Conservation (phyloP, 2,888 invertebrate species). For the Pegoplata infirma region DNA sequence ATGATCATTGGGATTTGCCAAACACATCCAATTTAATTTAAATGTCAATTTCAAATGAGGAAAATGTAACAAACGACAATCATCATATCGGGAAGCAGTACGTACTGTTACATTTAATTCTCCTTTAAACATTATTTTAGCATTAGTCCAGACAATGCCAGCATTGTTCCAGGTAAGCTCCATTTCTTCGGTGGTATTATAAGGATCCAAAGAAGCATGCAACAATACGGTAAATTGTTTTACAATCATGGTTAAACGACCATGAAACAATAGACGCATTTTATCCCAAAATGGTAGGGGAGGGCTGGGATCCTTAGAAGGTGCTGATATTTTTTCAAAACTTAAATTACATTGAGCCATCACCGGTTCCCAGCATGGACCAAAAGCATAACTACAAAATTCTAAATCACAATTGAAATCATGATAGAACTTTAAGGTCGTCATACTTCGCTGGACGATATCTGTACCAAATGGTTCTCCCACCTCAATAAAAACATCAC, state of each 20-base stretch:
- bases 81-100: slow-evolving; percentile 99
- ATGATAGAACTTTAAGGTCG: slow-evolving; percentile 97
- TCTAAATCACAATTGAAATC: slow-evolving; percentile 96
- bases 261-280: slow-evolving; percentile 93
- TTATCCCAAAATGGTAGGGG: slow-evolving; percentile 99
- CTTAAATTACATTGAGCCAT: slow-evolving; percentile 80
- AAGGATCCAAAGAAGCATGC: slow-evolving; percentile 98
- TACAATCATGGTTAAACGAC: slow-evolving; percentile 92
- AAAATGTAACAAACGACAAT: slow-evolving; percentile 94
- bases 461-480: slow-evolving; percentile 91
- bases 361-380: slow-evolving; percentile 99
- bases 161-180: slow-evolving; percentile 97
- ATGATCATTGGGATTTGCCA: slow-evolving; percentile 97
- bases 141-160: slow-evolving; percentile 97
- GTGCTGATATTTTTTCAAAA: slow-evolving; percentile 91
- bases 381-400: slow-evolving; percentile 94
- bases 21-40: slow-evolving; percentile 93
- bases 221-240: slow-evolving; percentile 93
- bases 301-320: slow-evolving; percentile 94
- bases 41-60: slow-evolving; percentile 91
- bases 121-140: slow-evolving; percentile 93
- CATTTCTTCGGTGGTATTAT: slow-evolving; percentile 99
- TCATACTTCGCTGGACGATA: slow-evolving; percentile 93
- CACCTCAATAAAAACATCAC: slow-evolving; percentile 81
- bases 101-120: slow-evolving; percentile 96